phyloP scores from a whole-genome alignment of 1,140 invertebrate genomes.

The Zaprionus ghesquierei region DNA sequence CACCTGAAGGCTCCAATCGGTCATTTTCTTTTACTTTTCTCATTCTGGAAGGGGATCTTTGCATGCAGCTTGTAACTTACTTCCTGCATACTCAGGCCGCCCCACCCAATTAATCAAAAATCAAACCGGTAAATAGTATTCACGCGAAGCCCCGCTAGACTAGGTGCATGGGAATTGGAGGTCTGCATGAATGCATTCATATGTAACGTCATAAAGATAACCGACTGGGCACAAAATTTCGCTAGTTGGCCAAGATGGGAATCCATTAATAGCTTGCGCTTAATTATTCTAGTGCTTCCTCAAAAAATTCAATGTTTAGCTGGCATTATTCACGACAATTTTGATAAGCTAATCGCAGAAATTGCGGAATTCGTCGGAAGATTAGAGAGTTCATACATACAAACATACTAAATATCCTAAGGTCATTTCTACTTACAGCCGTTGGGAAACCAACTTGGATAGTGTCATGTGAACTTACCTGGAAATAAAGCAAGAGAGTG shows the following conservation, averaged over 20 bases:
- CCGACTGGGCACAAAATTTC: too few species aligned
- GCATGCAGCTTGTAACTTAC: constrained; percentile 50
- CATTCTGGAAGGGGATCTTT: constrained; percentile 25
- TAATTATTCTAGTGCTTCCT: constrained; percentile 49
- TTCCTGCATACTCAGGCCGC: constrained; percentile 61
- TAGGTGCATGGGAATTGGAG: too few species aligned
- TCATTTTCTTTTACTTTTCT: constrained; percentile 4
- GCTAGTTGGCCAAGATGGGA: too few species aligned
- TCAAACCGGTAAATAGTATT: constrained; percentile 50
- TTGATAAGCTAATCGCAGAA: constrained; percentile 47
- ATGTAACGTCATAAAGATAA: too few species aligned
- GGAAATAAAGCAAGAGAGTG: constrained; percentile 49
- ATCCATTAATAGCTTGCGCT: too few species aligned
- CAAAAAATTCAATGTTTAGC: neutral
- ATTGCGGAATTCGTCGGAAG: neutral
- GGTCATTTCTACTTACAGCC: constrained; percentile 46
- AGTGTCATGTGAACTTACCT: constrained; percentile 54
- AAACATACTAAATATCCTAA: neutral
- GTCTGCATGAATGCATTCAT: too few species aligned
- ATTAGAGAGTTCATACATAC: neutral
- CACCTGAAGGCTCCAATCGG: constrained; percentile 3
- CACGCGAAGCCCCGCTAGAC: constrained; percentile 48
- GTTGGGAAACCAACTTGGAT: neutral
- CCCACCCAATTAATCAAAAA: constrained; percentile 67
- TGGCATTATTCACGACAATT: constrained; percentile 47